Evolutionary conservation across 2,797 vertebrate genomes (phyloP).

Genomic region (Otolemur crassicaudatus): DNA sequence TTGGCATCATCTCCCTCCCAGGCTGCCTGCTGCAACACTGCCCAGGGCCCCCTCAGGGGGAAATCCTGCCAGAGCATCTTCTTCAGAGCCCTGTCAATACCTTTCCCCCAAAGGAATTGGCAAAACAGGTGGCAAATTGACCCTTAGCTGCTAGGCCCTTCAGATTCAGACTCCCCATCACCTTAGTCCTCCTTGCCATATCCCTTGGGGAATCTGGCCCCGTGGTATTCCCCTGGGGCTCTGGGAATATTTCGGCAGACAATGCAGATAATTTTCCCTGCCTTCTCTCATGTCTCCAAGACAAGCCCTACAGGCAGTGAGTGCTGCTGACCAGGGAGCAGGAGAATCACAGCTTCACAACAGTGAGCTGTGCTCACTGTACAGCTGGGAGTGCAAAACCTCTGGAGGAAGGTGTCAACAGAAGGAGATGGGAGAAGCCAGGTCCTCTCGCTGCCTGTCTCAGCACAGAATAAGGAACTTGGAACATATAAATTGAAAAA

Average conservation of each 20-base stretch:
- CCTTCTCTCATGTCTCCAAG: constrained; percentile 46
- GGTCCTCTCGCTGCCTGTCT: not conserved
- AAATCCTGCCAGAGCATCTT: not conserved
- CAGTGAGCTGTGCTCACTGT: not conserved
- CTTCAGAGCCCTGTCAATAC: not conserved
- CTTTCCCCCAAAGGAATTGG: not conserved
- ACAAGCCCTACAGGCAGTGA: not conserved
- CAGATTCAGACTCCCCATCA: not conserved
- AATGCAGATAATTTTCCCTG: constrained; percentile 17
- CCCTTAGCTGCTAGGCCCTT: not conserved
- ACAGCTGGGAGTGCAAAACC: not conserved
- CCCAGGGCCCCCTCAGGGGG: not conserved
- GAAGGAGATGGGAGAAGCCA: not conserved
- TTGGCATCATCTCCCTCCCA: not conserved
- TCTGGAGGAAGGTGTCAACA: not conserved
- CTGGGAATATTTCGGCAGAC: constrained; percentile 52
- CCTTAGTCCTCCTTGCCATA: not conserved
- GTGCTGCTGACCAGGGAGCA: not conserved
- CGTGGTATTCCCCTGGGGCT: not conserved
- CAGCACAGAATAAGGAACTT: not conserved
- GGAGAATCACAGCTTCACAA: not conserved
- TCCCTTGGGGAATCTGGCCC: too few relatives aligned
- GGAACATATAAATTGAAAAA: not conserved
- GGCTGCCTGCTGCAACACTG: fast-evolving
- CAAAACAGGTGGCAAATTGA: not conserved